Evolutionary conservation across 2,797 vertebrate genomes (phyloP).

Genomic region (Rousettus madagascariensis): DNA sequence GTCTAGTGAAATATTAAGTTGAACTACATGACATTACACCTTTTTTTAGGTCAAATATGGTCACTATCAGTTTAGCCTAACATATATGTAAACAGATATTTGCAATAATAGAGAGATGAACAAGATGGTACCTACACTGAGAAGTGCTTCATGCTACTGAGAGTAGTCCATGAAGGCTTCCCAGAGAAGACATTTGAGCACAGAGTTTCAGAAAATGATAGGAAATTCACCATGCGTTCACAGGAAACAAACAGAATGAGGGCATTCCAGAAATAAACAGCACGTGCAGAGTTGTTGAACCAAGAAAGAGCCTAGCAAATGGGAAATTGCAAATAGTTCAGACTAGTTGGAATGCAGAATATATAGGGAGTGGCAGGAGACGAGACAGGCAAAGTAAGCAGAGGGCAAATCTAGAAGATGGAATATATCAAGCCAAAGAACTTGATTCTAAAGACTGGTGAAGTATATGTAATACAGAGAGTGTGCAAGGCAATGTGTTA

Average conservation of each 20-base stretch:
- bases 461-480: neutral
- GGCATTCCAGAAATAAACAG: neutral
- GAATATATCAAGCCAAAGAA: neutral
- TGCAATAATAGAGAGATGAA: neutral
- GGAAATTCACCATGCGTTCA: neutral
- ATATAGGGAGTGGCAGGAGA: neutral
- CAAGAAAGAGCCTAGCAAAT: neutral
- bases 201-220: neutral
- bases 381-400: neutral
- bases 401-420: neutral
- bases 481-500: neutral
- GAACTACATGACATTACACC: neutral
- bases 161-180: neutral
- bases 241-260: slow-evolving; percentile 9
- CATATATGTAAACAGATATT: neutral
- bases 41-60: neutral
- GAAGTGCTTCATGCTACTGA: neutral
- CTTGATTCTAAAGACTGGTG: neutral
- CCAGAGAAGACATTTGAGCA: neutral
- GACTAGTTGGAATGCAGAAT: neutral
- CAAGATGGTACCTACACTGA: neutral
- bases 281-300: neutral
- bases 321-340: neutral
- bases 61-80: neutral
- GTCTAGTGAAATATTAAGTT: neutral